Evolutionary conservation across 2,888 invertebrate species (phyloP).

Genomic region (Apotomis turbidana): DNA sequence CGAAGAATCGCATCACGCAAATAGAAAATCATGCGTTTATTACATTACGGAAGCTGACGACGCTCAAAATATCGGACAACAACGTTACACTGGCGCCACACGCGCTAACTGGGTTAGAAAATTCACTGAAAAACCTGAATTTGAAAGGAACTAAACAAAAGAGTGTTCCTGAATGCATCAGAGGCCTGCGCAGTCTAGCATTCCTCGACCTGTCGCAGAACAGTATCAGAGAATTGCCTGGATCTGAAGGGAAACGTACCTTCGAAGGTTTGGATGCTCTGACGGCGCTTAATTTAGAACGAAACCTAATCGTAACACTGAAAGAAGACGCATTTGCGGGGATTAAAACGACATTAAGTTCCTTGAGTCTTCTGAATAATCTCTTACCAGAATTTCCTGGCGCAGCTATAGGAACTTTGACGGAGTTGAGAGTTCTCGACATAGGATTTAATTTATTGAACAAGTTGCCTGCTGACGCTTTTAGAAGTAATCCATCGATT

Average conservation of each 20-base stretch:
- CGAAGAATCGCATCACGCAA: slow-evolving; percentile 89
- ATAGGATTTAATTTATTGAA: slow-evolving; percentile 96
- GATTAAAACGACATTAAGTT: slow-evolving; percentile 91
- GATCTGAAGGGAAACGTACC: slow-evolving; percentile 85
- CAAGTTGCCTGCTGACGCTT: slow-evolving; percentile 90
- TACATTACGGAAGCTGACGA: slow-evolving; percentile 88
- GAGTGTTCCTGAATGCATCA: slow-evolving; percentile 90
- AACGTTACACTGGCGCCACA: slow-evolving; percentile 89
- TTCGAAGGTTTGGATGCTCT: slow-evolving; percentile 92
- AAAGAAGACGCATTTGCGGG: slow-evolving; percentile 91
- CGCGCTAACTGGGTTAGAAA: slow-evolving; percentile 91
- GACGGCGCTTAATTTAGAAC: slow-evolving; percentile 93
- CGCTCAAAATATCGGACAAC: slow-evolving; percentile 94
- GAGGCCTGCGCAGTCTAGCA: slow-evolving; percentile 90
- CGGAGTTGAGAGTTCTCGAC: slow-evolving; percentile 93
- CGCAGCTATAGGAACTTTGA: slow-evolving; percentile 89
- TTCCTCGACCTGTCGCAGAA: slow-evolving; percentile 96
- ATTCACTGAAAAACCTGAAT: slow-evolving; percentile 93
- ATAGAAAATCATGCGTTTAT: slow-evolving; percentile 91
- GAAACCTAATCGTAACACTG: slow-evolving; percentile 92
- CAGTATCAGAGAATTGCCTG: slow-evolving; percentile 91
- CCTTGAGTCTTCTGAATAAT: slow-evolving; percentile 94
- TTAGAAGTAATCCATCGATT: slow-evolving; percentile 91
- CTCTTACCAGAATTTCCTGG: slow-evolving; percentile 94
- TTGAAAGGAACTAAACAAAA: slow-evolving; percentile 94